phyloP scores from a whole-genome alignment of 2,797 vertebrate species.

The Urophycis tenuis region DNA sequence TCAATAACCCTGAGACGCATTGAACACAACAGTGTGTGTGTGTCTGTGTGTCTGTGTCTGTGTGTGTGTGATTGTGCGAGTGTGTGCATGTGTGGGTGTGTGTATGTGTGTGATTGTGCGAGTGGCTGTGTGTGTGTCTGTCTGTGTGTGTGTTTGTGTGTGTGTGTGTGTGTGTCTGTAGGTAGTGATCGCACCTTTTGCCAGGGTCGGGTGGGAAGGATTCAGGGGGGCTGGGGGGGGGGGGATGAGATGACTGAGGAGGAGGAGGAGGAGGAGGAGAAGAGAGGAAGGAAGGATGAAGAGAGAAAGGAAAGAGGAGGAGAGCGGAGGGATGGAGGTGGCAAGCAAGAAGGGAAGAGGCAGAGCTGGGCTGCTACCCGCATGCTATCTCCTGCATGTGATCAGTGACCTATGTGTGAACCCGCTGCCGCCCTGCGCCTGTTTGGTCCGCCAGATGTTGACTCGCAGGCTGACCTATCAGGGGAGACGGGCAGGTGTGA shows the following conservation, averaged over 20 bases:
- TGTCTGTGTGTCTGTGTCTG: constrained; percentile 4
- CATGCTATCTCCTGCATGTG: too few relatives aligned
- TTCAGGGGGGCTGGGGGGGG: neutral
- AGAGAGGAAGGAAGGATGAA: neutral
- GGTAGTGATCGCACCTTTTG: neutral
- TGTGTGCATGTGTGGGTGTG: neutral
- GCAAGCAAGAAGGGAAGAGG: neutral
- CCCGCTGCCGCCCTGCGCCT: neutral
- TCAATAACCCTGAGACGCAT: neutral
- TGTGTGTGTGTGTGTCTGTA: neutral
- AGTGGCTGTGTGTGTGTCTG: neutral
- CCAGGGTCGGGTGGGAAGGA: neutral
- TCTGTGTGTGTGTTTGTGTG: neutral
- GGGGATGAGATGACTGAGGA: neutral
- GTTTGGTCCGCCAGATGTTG: neutral
- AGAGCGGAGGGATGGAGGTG: neutral
- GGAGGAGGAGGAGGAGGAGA: neutral
- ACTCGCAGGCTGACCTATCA: neutral
- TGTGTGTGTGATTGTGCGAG: constrained; percentile 2
- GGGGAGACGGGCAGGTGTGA: too few relatives aligned
- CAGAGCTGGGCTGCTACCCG: too few relatives aligned
- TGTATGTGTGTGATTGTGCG: neutral
- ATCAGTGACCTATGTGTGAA: too few relatives aligned
- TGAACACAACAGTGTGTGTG: neutral
- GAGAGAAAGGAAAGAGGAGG: neutral